A percentile compares a stretch with the other conserved stretches of the same genome.
Evolutionary conservation across 2,113 vertebrate species (phyloP).

Genomic region (Calidris pugnax): DNA sequence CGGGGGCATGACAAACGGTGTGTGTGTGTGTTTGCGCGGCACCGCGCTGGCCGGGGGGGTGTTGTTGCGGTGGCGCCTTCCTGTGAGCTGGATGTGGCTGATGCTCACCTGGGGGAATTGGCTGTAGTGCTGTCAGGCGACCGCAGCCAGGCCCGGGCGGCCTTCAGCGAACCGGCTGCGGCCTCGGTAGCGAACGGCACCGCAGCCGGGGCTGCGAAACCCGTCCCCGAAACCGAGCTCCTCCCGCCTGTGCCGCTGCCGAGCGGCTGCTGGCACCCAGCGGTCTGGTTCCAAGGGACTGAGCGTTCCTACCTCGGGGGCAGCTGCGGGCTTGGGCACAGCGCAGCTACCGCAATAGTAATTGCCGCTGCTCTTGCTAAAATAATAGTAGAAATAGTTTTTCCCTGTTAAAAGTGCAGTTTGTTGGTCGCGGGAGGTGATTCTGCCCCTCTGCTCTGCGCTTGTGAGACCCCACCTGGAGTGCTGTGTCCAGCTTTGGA

Average conservation of each 20-base stretch:
- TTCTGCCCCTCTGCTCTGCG: no score
- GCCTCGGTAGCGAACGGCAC: fast-evolving
- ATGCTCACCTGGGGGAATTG: fast-evolving
- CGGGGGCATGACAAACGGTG: no score
- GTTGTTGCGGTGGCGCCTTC: neutral
- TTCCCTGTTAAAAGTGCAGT: neutral
- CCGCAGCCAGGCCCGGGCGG: neutral
- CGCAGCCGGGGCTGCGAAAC: neutral
- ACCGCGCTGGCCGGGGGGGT: neutral
- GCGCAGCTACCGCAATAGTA: neutral
- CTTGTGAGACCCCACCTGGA: no score
- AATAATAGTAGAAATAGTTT: neutral
- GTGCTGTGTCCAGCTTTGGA: no score
- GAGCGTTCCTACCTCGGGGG: fast-evolving
- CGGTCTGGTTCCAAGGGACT: fast-evolving
- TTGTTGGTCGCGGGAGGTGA: neutral
- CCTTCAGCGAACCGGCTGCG: neutral
- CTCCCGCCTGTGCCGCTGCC: neutral
- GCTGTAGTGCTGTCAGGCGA: neutral
- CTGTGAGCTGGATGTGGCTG: fast-evolving
- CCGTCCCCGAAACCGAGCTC: fast-evolving
- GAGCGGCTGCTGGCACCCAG: neutral
- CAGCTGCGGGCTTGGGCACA: neutral
- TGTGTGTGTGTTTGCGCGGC: neutral
- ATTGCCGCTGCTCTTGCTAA: neutral